Conservation (phyloP, 2,888 invertebrate genomes). For the Priapulus caudatus region DNA sequence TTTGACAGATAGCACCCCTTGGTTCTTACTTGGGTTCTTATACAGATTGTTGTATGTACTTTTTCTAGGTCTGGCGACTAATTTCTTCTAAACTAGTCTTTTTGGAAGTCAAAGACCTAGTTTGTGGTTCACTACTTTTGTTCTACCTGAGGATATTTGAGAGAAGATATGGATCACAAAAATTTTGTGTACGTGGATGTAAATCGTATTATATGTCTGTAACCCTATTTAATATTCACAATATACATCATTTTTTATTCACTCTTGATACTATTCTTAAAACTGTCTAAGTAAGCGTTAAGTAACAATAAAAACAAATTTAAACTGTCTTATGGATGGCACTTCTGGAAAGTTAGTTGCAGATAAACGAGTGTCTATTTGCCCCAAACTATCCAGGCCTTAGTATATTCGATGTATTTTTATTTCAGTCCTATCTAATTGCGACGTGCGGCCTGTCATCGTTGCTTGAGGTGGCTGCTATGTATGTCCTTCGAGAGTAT, state of each 20-base stretch:
- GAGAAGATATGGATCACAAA: constrained; percentile 43
- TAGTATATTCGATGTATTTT: constrained; percentile 11
- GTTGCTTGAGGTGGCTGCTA: constrained; percentile 37
- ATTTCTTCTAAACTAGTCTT: constrained; percentile 41
- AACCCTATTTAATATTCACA: constrained; percentile 8
- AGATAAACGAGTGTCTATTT: too few species aligned
- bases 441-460: constrained; percentile 39
- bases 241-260: neutral
- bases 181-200: constrained; percentile 39
- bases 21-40: too few species aligned
- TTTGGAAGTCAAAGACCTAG: constrained; percentile 43
- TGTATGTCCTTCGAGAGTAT: constrained; percentile 35
- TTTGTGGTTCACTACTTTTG: constrained; percentile 43
- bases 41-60: constrained; percentile 14
- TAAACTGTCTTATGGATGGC: too few species aligned
- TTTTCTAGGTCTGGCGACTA: constrained; percentile 39
- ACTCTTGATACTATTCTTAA: constrained; percentile 5
- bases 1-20: too few species aligned
- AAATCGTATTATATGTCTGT: neutral
- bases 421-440: constrained; percentile 38
- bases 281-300: too few species aligned
- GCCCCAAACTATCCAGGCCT: constrained; percentile 2
- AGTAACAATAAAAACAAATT: too few species aligned
- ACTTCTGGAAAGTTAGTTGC: too few species aligned
- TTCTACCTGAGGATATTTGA: constrained; percentile 46